A percentile compares a stretch with the other conserved stretches of the same genome.
phyloP scores from a whole-genome alignment of 2,888 invertebrate species.

The Phanerotoma sp. region DNA sequence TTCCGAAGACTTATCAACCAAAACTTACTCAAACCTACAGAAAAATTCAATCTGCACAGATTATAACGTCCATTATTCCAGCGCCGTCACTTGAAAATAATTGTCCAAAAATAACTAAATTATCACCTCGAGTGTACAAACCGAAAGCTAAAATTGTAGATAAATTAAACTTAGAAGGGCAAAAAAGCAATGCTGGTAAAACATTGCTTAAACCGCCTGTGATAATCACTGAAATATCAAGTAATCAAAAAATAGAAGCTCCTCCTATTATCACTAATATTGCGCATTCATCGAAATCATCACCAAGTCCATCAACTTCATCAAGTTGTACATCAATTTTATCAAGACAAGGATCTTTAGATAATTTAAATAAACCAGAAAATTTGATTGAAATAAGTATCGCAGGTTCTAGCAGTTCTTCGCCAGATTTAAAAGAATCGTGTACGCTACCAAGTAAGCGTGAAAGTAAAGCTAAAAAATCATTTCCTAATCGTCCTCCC shows the following conservation, averaged over 20 bases:
- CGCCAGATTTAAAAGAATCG: constrained; percentile 35
- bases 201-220: too few relatives aligned
- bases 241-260: too few relatives aligned
- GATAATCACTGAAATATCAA: too few relatives aligned
- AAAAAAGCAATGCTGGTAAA: constrained; percentile 31
- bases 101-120: constrained; percentile 21
- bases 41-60: too few relatives aligned
- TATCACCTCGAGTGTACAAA: constrained; percentile 42
- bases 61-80: too few relatives aligned
- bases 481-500: constrained; percentile 51
- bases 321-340: not conserved
- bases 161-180: constrained; percentile 41
- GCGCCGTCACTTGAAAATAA: too few relatives aligned
- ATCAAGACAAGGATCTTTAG: not conserved
- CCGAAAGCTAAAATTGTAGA: constrained; percentile 45
- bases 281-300: not conserved
- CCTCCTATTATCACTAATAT: too few relatives aligned
- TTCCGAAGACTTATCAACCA: too few relatives aligned
- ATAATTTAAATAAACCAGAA: not conserved
- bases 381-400: not conserved
- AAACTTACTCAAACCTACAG: too few relatives aligned
- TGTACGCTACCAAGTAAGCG: too few relatives aligned
- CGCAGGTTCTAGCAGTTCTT: not conserved
- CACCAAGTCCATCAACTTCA: not conserved
- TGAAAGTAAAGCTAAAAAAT: constrained; percentile 56